Evolutionary conservation across 2,888 invertebrate genomes (phyloP).

Genomic region (Aphrophora alni): DNA sequence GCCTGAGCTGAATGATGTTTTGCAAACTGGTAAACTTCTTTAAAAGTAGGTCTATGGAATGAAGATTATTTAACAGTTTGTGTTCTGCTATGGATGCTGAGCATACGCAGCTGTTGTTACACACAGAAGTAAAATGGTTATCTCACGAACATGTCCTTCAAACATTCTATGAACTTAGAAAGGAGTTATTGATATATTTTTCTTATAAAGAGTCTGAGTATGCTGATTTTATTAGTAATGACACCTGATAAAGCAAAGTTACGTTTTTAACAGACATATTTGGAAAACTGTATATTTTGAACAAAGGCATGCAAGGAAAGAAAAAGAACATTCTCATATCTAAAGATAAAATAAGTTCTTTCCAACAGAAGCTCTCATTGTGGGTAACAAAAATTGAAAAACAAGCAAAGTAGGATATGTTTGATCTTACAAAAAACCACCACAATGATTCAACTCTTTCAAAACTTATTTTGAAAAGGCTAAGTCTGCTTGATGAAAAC

Average conservation of each 20-base stretch:
- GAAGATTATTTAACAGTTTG: neutral
- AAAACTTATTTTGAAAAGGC: slow-evolving; percentile 16
- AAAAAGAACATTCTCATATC: neutral
- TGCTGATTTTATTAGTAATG: no score
- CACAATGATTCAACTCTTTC: slow-evolving; percentile 20
- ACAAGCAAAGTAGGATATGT: slow-evolving; percentile 23
- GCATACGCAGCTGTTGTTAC: neutral
- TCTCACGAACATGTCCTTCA: neutral
- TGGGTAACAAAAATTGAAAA: slow-evolving; percentile 7
- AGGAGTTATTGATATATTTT: neutral
- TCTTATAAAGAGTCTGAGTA: no score
- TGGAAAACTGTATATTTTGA: no score
- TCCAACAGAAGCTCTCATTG: neutral
- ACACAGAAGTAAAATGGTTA: slow-evolving; percentile 10
- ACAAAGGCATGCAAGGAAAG: neutral
- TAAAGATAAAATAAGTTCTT: neutral
- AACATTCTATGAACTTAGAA: slow-evolving; percentile 9
- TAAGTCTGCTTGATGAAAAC: slow-evolving; percentile 27
- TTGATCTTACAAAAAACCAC: slow-evolving; percentile 26
- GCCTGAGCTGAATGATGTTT: no score
- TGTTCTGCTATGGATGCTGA: slow-evolving; percentile 29
- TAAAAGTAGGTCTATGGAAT: neutral
- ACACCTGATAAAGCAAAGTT: no score
- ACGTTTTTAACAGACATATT: no score
- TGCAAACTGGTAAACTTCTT: neutral